Base-by-base conservation (phyloP, 1,140 invertebrate genomes). In the Uloborus diversus region DNA sequence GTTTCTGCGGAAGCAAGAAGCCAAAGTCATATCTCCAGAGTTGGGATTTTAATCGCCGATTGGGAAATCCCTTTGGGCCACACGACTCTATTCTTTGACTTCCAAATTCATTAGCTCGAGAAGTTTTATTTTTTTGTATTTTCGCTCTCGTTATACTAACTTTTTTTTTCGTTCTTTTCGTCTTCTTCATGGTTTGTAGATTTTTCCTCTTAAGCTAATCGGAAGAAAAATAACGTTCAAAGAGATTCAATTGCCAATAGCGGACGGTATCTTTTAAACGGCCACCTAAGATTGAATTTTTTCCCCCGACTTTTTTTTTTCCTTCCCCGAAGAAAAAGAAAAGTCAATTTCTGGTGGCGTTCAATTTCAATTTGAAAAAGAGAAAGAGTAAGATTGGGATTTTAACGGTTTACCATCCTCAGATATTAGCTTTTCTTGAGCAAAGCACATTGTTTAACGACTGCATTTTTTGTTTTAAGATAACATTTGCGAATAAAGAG, bases 201-300 rank as follows among this genome's bases (percentile, higher is more conserved):
- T 78, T 78, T 66, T 78, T 78, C 73, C 62, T 78, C 61, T 78
- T 64, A 78, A 65, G 73, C 73, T 78, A 78, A 78, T 78, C 61
- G 73, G 61, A 78, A 65, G 61, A 65, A 78, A 78, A 78, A 78
- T 78, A 75, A 66, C 59, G 73, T 66, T 78, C 73, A 65, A 78
- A 78, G 47, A 53, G 61, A 78, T 78, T 78, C 73, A 66, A 78
- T 78, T 78, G 61, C 47, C 47, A 56, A 25, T 66, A 62, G 73
- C 49, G 49, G 30, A 75, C 70, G n/a, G 70, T 75, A 42, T 64
- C 42, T 64, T 75, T 75, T 59, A 75, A 64, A 75, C 42, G 71
- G 56, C 71, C 28, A 53, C 20, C 35, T 51, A 64, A 23, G 28
- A 25, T 33, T 62, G 57, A 28, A 30, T 62, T 62, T 33, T 23